A percentile compares a stretch with the other conserved stretches of the same genome.
Evolutionary conservation across 2,113 vertebrate species (phyloP).

Genomic region (Haemorhous mexicanus): DNA sequence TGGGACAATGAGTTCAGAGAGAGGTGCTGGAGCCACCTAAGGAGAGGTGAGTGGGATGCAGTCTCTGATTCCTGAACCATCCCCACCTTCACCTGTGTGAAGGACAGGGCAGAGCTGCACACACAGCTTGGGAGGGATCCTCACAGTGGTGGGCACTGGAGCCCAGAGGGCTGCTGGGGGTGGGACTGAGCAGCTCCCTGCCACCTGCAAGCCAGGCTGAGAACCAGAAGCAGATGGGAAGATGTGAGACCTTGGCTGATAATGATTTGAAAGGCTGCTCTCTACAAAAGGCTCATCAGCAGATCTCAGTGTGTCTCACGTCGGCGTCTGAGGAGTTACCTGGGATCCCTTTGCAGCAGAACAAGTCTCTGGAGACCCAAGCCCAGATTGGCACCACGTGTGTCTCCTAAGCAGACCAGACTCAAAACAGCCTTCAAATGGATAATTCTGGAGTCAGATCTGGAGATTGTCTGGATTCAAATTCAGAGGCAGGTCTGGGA

Average conservation of each 20-base stretch:
- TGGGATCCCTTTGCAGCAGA: background rate
- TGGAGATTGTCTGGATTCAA: background rate
- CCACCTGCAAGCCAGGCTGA: background rate
- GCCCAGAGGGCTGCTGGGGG: background rate
- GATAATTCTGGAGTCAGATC: background rate
- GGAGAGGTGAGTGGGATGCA: background rate
- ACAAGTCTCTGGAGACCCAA: background rate
- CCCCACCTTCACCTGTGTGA: background rate
- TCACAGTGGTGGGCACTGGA: background rate
- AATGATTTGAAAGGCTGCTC: background rate
- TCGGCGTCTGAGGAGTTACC: background rate
- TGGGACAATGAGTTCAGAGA: background rate
- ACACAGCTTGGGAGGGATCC: background rate
- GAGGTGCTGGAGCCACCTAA: background rate
- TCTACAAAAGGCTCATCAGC: background rate
- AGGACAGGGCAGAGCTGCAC: background rate
- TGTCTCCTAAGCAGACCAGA: background rate
- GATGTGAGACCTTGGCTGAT: background rate
- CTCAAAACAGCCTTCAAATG: background rate
- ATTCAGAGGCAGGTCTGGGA: background rate
- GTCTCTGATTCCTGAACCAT: background rate
- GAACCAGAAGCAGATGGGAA: background rate
- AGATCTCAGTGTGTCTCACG: background rate
- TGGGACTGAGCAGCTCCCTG: background rate
- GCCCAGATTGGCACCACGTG: background rate